Conservation (phyloP, 2,797 vertebrate species). For the Poeciliopsis presidionis region DNA sequence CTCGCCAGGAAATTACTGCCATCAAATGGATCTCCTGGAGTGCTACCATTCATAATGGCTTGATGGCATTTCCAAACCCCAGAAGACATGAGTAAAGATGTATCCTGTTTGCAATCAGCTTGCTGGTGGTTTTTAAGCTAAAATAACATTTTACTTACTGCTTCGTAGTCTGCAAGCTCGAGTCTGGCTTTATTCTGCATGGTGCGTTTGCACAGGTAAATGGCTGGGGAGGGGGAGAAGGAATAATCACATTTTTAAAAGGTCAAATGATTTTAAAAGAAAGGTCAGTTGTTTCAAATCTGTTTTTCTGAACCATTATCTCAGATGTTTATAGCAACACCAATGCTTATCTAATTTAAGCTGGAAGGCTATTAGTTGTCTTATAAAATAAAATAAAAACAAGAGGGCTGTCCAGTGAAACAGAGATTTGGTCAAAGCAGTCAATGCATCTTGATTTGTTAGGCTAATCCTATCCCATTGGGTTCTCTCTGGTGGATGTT, state of each 20-base stretch:
- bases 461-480: constrained; percentile 43
- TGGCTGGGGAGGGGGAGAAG: constrained; percentile 79
- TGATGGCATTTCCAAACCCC: constrained; percentile 11
- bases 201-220: constrained; percentile 97
- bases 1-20: constrained; percentile 15
- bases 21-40: constrained; percentile 19
- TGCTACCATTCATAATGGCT: constrained; percentile 34
- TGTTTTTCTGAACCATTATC: constrained; percentile 8
- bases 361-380: constrained; percentile 24
- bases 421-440: constrained; percentile 27
- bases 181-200: constrained; percentile 98
- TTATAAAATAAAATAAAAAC: constrained; percentile 33
- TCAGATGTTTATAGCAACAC: constrained; percentile 47
- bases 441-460: constrained; percentile 43
- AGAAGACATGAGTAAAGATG: constrained; percentile 10
- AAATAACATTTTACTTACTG: constrained; percentile 84
- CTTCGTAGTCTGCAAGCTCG: constrained; percentile 95
- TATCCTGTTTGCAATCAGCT: constrained; percentile 27
- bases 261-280: constrained; percentile 16
- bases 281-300: constrained; percentile 4
- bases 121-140: constrained; percentile 14
- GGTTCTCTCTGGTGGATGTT: constrained; percentile 23
- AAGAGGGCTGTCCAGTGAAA: constrained; percentile 44
- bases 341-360: constrained; percentile 42
- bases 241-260: constrained; percentile 19